These are phyloP conservation scores for Xestia rhomboidea DNA, from an alignment of 2,888 invertebrate species.

Conservation along the genomic window DNA sequence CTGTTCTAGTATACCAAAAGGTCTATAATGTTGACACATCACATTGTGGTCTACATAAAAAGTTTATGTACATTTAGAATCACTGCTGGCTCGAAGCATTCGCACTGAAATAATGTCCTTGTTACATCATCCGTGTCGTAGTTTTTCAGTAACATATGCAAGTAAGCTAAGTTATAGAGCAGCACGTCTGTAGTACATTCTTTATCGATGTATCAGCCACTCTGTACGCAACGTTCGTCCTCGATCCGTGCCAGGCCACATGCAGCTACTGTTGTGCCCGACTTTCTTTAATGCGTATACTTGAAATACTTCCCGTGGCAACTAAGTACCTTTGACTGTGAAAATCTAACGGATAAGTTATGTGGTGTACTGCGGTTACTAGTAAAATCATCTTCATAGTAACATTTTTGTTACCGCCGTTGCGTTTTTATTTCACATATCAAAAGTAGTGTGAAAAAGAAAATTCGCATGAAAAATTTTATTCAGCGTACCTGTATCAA, in stretches of 20 bases:
- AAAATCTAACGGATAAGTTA: conserved; percentile 2
- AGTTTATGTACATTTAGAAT: conserved; percentile 29
- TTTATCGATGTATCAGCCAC: conserved; percentile 75
- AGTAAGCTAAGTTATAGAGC: conserved; percentile 75
- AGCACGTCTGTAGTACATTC: conserved; percentile 75
- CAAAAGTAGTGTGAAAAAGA: conserved; percentile 28
- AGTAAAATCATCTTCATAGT: neutral
- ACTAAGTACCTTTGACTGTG: neutral
- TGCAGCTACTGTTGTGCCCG: conserved; percentile 62
- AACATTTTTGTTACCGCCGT: neutral
- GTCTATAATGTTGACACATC: neutral
- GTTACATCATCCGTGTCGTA: conserved; percentile 39
- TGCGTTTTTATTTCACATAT: conserved; percentile 18
- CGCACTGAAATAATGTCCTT: conserved; percentile 36
- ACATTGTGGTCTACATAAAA: conserved; percentile 7
- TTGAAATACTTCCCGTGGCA: conserved; percentile 36
- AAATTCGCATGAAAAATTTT: conserved; percentile 44
- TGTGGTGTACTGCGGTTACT: neutral
- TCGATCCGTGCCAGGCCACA: conserved; percentile 54
- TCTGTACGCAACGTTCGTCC: conserved; percentile 59
- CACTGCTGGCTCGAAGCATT: conserved; percentile 10
- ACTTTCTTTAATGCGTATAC: conserved; percentile 60
- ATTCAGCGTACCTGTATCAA: conserved; percentile 74
- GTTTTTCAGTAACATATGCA: conserved; percentile 62
- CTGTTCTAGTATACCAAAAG: neutral